Conservation (phyloP, 2,797 vertebrate genomes). For the Urophycis tenuis region DNA sequence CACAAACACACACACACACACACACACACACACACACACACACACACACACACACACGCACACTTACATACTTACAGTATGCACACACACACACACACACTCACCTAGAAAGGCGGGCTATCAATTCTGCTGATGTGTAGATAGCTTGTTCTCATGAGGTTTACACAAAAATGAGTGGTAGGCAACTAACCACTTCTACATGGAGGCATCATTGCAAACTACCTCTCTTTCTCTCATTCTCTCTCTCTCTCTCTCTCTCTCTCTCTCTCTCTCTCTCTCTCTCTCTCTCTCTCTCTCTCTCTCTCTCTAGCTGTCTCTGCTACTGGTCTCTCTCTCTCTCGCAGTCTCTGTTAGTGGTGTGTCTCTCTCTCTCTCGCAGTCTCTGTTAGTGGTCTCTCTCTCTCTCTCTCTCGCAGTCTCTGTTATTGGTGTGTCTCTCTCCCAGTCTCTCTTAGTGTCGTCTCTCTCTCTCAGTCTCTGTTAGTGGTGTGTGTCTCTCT, state of each 20-base stretch:
- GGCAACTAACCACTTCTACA: neutral
- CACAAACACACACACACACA: neutral
- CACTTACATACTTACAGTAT: neutral
- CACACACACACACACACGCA: neutral
- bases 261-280: conserved; percentile 7
- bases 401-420: neutral
- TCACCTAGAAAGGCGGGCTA: no score
- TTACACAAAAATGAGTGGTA: neutral
- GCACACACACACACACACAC: neutral
- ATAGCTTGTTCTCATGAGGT: neutral
- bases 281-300: neutral
- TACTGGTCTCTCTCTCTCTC: neutral
- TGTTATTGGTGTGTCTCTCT: neutral
- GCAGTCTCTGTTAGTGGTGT: neutral
- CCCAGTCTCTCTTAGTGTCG: neutral
- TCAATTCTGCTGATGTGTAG: no score
- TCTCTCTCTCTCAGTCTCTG: conserved; percentile 13
- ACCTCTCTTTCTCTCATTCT: neutral
- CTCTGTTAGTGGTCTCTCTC: neutral
- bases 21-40: neutral
- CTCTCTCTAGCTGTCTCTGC: neutral
- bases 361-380: conserved; percentile 1
- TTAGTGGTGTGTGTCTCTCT: neutral
- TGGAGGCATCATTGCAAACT: neutral
- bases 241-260: conserved; percentile 3